These are phyloP conservation scores for Polietes domitor DNA, from an alignment of 2,888 invertebrate species.

Conservation along the genomic window DNA sequence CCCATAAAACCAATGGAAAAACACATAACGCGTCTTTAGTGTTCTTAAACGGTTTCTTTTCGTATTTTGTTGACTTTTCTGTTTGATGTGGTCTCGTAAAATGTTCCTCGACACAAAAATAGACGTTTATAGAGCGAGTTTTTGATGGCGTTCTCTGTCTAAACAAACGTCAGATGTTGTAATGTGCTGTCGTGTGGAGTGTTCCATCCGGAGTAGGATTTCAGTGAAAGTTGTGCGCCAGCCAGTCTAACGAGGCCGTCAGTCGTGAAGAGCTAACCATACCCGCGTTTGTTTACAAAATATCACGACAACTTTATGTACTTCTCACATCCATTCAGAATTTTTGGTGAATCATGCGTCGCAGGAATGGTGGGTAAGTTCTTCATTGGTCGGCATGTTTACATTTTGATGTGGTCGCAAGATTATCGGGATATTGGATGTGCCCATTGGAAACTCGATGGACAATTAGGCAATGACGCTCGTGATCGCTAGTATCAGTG, in stretches of 20 bases:
- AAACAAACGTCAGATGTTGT: slow-evolving; percentile 19
- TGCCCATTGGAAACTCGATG: background rate
- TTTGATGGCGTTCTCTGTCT: slow-evolving; percentile 25
- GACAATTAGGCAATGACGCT: background rate
- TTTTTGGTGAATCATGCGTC: background rate
- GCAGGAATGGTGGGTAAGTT: background rate
- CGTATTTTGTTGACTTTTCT: slow-evolving; percentile 19
- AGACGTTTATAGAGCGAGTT: slow-evolving; percentile 3
- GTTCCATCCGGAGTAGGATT: background rate
- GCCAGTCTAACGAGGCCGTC: slow-evolving; percentile 57
- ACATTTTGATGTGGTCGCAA: background rate
- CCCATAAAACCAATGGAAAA: slow-evolving; percentile 13
- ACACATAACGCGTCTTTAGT: background rate
- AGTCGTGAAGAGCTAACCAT: slow-evolving; percentile 13
- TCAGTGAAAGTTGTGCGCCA: slow-evolving; percentile 50
- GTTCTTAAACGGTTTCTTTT: background rate
- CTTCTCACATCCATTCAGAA: background rate
- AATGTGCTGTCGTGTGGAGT: slow-evolving; percentile 3
- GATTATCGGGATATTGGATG: slow-evolving; percentile 7
- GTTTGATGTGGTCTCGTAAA: slow-evolving; percentile 38
- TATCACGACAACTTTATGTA: slow-evolving; percentile 21
- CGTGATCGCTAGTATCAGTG: too few relatives aligned
- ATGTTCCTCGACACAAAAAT: slow-evolving; percentile 7
- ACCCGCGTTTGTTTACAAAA: slow-evolving; percentile 17
- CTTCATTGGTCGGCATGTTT: background rate